Conservation (phyloP, 2,888 invertebrate genomes). For the Lysandra coridon region DNA sequence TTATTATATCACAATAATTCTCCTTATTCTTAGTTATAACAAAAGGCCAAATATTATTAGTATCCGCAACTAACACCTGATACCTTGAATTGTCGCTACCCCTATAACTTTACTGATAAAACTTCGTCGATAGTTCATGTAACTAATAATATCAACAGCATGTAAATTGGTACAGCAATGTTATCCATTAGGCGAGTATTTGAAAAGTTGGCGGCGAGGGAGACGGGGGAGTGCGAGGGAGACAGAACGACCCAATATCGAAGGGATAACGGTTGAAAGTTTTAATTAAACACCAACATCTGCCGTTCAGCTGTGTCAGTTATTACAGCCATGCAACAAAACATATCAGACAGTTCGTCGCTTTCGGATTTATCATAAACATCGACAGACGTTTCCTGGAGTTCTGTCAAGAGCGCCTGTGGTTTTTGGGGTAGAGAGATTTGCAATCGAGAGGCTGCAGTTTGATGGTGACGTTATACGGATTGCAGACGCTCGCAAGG, state of each 20-base stretch:
- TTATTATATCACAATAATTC: too few relatives aligned
- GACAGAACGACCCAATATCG: constrained; percentile 59
- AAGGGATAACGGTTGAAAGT: constrained; percentile 70
- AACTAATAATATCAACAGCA: constrained; percentile 25
- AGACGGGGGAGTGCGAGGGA: background rate
- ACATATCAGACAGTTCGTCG: background rate
- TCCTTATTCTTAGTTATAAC: background rate
- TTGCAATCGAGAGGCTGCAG: too few relatives aligned
- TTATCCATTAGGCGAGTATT: constrained; percentile 23
- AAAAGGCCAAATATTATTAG: background rate
- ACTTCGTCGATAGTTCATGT: background rate
- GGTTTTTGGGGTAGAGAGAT: too few relatives aligned
- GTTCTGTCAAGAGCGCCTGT: background rate
- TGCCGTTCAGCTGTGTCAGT: constrained; percentile 66
- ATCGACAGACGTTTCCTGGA: background rate
- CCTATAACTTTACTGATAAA: background rate
- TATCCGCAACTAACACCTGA: background rate
- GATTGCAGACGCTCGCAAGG: too few relatives aligned
- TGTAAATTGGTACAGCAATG: background rate
- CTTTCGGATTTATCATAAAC: background rate
- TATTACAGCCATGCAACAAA: constrained; percentile 47
- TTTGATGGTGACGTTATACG: too few relatives aligned
- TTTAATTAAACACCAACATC: constrained; percentile 77
- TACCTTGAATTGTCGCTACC: background rate
- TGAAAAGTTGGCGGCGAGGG: constrained; percentile 10